Evolutionary conservation across 2,113 vertebrate genomes (phyloP), one percentile per base, ranked within the genome.

Genomic region (Bos javanicus): DNA sequence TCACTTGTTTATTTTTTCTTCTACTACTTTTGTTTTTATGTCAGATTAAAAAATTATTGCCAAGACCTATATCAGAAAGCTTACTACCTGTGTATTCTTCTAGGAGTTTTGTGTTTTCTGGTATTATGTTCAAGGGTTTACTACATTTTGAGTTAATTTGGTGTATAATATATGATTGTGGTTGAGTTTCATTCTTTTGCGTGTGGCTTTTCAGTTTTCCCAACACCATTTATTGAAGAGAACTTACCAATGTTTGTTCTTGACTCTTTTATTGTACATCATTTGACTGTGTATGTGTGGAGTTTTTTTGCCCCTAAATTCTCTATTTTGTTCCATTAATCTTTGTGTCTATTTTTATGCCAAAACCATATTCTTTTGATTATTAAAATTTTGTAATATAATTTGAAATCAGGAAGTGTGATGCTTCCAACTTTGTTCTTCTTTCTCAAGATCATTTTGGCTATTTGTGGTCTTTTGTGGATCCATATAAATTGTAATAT

Each of bases 231-330:
- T 54, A 7, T 36, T 54, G 50, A 83, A 54, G 50, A 25, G 33
- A 83, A 6, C 3, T 83, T 82, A 7, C 33, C 19, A 36, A 54
- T 54, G 50, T 83, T 36, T 83, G 36, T 36, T 83, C 19, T 36
- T 54, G 80, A 19, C 19, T 83, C 30, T 13, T 52, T 50, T 52
- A 33, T 52, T 81, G 30, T 50, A 33, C 17, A 52, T 50, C 30
- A n/a, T n/a, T 52, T 81, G 10, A 52, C 48, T 33, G 30, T n/a
- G 19, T 33, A 7, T n/a, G 48, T 81, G 50, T 5, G 19, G 33
- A 10, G 1, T 54, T 52, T 54, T 67, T n/a, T n/a, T 4, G 0
- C 2, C 57, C n/a, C 30, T 6, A 19, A 52, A 52, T 1, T 36
- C 19, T 54, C 50, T 83, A 14, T 54, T 25, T 11, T 52, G 3